Conservation (phyloP, 2,888 invertebrate genomes). For the Volucella zonaria region DNA sequence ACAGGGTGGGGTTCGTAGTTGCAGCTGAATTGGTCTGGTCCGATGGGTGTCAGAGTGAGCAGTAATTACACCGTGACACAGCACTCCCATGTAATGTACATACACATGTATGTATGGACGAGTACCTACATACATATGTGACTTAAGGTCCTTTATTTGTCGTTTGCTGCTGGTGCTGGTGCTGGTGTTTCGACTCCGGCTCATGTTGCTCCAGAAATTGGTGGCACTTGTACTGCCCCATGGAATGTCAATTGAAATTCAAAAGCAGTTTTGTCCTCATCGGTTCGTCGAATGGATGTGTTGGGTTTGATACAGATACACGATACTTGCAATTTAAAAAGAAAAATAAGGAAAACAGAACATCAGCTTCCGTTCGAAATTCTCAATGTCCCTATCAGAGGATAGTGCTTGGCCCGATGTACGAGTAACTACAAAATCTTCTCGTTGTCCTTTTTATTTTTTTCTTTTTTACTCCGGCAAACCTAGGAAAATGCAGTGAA, state of each 20-base stretch:
- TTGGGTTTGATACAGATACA: conserved; percentile 5
- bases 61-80: conserved; percentile 57
- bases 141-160: conserved; percentile 39
- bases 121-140: conserved; percentile 13
- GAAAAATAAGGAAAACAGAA: conserved; percentile 18
- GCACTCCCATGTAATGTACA: background rate
- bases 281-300: conserved; percentile 19
- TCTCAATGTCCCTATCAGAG: too few species aligned
- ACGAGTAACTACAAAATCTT: conserved; percentile 27
- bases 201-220: too few species aligned
- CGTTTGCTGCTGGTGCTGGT: background rate
- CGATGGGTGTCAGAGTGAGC: background rate
- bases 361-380: conserved; percentile 46
- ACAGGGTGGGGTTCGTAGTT: background rate
- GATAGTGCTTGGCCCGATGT: too few species aligned
- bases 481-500: conserved; percentile 7
- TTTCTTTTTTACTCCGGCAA: background rate
- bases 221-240: conserved; percentile 23
- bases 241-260: conserved; percentile 70
- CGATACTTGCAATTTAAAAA: conserved; percentile 20
- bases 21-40: background rate
- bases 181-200: too few species aligned
- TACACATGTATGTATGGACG: background rate
- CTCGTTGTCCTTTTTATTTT: conserved; percentile 23
- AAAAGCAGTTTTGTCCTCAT: conserved; percentile 51